Percentiles rank a stretch among this genome's conserved stretches.
Conservation (phyloP, 2,113 vertebrate species). For the Hipposideros armiger region DNA sequence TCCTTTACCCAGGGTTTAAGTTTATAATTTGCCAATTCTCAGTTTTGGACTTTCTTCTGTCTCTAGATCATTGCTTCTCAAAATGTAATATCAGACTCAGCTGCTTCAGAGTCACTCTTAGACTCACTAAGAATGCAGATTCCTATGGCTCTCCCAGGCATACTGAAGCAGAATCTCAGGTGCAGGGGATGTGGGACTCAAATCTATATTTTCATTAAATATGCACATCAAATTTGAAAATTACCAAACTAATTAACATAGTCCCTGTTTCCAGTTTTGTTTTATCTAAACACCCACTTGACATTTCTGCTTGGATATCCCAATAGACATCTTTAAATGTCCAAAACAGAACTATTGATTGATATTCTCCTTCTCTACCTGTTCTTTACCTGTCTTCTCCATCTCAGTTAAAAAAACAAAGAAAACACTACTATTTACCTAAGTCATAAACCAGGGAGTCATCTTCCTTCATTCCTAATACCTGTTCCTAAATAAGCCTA, state of each 20-base stretch:
- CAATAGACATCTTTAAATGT: neutral
- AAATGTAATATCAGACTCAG: neutral
- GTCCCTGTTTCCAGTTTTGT: slow-evolving; percentile 7
- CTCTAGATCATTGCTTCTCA: neutral
- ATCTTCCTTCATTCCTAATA: neutral
- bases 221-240: neutral
- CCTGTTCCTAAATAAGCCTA: neutral
- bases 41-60: neutral
- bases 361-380: neutral
- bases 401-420: neutral
- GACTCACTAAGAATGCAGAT: neutral
- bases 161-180: neutral
- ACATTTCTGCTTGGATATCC: neutral
- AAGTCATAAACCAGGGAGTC: slow-evolving; percentile 3
- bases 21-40: neutral
- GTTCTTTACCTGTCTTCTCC: neutral
- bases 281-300: neutral
- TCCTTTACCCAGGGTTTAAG: neutral
- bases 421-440: neutral
- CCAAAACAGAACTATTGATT: neutral
- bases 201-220: neutral
- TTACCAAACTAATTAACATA: neutral
- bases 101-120: neutral
- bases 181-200: neutral
- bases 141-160: neutral